Conservation (phyloP, 2,888 invertebrate genomes). For the Mythimna pallens region DNA sequence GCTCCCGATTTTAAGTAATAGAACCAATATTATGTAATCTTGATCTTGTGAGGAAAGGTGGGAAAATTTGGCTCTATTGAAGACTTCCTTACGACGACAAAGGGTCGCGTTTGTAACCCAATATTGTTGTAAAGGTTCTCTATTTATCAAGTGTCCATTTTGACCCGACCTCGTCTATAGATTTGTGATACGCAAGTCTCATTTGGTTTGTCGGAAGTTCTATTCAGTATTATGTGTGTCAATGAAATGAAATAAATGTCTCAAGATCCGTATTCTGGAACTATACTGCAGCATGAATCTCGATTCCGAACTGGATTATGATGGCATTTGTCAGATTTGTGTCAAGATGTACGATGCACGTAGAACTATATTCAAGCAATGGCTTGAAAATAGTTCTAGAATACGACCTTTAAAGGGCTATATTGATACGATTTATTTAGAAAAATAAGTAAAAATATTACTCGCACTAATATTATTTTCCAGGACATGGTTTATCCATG, state of each 20-base stretch:
- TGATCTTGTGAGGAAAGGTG: conserved; percentile 69
- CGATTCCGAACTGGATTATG: neutral
- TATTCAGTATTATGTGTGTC: conserved; percentile 24
- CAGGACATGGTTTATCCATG: neutral
- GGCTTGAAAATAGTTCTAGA: neutral
- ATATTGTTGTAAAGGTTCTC: conserved; percentile 77
- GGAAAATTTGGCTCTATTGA: conserved; percentile 76
- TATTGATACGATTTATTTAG: neutral
- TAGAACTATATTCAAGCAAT: no score
- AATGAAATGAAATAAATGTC: neutral
- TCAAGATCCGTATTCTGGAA: neutral
- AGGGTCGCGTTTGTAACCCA: conserved; percentile 80
- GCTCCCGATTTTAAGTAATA: conserved; percentile 74
- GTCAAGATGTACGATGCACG: neutral
- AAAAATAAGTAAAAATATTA: no score
- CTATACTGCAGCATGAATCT: neutral
- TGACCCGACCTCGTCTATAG: conserved; percentile 68
- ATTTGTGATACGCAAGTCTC: conserved; percentile 62
- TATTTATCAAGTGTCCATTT: conserved; percentile 79
- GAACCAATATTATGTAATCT: conserved; percentile 71
- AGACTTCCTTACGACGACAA: conserved; percentile 75
- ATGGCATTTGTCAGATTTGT: neutral
- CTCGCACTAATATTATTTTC: neutral
- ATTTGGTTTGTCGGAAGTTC: conserved; percentile 58
- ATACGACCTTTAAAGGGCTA: neutral